Percentiles rank a stretch among this genome's conserved stretches.
Evolutionary conservation across 2,797 vertebrate species (phyloP).

Genomic region (Sebastiscus albofasciatus): DNA sequence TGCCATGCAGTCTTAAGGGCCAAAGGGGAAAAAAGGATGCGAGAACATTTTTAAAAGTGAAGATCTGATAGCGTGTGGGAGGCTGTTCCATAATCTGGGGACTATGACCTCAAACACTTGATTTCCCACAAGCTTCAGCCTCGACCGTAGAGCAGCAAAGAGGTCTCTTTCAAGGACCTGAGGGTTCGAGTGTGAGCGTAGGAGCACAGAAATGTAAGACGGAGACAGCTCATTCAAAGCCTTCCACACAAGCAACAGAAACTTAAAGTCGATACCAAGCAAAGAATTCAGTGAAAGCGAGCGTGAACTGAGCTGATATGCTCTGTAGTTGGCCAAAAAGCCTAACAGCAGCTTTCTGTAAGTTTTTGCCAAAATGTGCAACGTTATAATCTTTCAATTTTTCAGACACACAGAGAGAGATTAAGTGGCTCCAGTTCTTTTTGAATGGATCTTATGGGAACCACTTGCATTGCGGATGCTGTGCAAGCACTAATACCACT

Average conservation of each 20-base stretch:
- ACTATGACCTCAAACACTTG: not conserved
- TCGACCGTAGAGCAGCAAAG: not conserved
- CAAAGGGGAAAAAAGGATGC: not conserved
- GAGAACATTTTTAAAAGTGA: slow-evolving; percentile 3
- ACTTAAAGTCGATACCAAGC: not conserved
- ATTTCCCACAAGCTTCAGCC: not conserved
- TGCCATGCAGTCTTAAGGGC: not conserved
- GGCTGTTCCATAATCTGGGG: not conserved
- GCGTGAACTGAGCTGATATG: not conserved
- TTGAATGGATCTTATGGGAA: not conserved
- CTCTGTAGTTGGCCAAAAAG: not conserved
- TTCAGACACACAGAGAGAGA: not conserved
- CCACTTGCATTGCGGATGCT: not conserved
- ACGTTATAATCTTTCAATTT: not conserved
- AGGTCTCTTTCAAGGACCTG: slow-evolving; percentile 10
- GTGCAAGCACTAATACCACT: not conserved
- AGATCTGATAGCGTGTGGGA: slow-evolving; percentile 1
- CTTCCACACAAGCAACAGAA: not conserved
- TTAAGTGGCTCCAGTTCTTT: not conserved
- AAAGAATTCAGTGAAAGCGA: not conserved
- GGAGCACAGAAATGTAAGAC: slow-evolving; percentile 14
- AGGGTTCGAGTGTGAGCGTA: not conserved
- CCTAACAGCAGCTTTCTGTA: not conserved
- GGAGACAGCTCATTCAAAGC: slow-evolving; percentile 1
- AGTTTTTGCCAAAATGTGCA: not conserved